A percentile compares a stretch with the other conserved stretches of the same genome.
Evolutionary conservation across 2,113 vertebrate species (phyloP).

Genomic region (Aegotheles bennettii): DNA sequence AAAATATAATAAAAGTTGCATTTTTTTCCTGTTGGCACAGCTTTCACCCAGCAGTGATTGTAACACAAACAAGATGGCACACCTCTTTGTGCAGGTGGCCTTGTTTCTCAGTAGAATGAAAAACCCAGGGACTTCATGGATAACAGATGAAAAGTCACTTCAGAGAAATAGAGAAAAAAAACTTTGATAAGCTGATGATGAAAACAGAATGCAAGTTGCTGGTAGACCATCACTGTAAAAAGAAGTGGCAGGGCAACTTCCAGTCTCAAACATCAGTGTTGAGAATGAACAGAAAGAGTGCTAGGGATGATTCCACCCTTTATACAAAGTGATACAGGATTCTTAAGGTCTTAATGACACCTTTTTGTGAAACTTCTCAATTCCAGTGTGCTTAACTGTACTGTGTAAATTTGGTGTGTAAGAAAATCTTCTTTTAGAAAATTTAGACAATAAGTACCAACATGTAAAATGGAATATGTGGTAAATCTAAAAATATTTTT

Average conservation of each 20-base stretch:
- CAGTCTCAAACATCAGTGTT: neutral
- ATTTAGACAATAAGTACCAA: neutral
- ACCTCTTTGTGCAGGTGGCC: neutral
- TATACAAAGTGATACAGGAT: neutral
- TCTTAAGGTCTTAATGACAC: neutral
- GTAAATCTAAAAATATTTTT: neutral
- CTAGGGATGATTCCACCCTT: neutral
- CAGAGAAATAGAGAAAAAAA: neutral
- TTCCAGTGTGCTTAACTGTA: neutral
- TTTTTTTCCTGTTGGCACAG: neutral
- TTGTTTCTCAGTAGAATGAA: neutral
- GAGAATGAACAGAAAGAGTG: neutral
- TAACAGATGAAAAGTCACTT: neutral
- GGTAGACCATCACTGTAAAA: neutral
- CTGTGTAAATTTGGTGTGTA: neutral
- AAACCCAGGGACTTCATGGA: neutral
- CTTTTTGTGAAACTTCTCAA: neutral
- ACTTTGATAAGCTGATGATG: neutral
- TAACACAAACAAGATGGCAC: neutral
- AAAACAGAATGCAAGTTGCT: neutral
- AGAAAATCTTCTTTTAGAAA: neutral
- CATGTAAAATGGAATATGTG: neutral
- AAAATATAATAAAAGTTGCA: neutral
- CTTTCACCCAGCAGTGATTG: neutral
- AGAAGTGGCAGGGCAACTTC: neutral